These are phyloP conservation scores for Sorex araneus DNA, from an alignment of 2,113 vertebrate genomes.

Conservation along the genomic window DNA sequence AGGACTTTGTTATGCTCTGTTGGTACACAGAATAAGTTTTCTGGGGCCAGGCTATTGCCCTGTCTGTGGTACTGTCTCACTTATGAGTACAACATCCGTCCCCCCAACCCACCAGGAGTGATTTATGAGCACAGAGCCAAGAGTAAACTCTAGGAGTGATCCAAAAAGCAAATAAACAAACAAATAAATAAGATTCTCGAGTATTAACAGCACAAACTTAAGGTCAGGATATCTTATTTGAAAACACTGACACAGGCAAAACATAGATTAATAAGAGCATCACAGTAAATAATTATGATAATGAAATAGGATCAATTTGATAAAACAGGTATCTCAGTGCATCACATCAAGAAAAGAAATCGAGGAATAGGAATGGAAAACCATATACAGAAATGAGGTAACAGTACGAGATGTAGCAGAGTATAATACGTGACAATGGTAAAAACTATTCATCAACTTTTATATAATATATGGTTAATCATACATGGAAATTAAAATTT, in stretches of 20 bases:
- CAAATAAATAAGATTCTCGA: neutral
- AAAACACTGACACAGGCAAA: neutral
- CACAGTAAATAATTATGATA: neutral
- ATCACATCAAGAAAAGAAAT: neutral
- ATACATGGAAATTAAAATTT: neutral
- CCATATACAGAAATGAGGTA: neutral
- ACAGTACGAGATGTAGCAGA: neutral
- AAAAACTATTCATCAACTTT: neutral
- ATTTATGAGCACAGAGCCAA: too few species aligned
- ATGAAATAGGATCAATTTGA: neutral
- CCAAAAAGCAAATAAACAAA: too few species aligned
- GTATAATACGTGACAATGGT: neutral
- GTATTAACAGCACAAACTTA: neutral
- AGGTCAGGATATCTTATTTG: too few species aligned
- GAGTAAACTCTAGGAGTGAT: too few species aligned
- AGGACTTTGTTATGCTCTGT: too few species aligned
- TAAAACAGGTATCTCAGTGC: neutral
- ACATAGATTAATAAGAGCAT: neutral
- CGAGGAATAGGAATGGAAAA: neutral
- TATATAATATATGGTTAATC: neutral
- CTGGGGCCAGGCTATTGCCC: too few species aligned
- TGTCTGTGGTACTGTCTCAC: too few species aligned
- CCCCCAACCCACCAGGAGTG: too few species aligned
- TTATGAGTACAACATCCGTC: too few species aligned
- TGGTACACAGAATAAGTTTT: too few species aligned